These are phyloP conservation scores for Shargacucullia verbasci DNA, from an alignment of 2,888 invertebrate species.

Conservation along the genomic window DNA sequence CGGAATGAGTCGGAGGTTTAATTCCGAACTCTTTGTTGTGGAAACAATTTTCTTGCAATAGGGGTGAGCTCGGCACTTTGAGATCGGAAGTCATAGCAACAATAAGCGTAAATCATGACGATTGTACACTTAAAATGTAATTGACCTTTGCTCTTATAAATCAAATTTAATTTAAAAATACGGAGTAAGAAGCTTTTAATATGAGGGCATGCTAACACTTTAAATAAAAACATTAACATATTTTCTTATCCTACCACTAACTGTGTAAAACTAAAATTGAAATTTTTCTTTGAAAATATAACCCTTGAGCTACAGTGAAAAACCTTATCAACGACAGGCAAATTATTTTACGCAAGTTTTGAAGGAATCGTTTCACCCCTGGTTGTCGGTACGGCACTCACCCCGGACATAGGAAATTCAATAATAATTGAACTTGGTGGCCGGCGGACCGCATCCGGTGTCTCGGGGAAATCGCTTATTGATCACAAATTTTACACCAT, in stretches of 20 bases:
- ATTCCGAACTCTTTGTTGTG: conserved; percentile 71
- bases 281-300: conserved; percentile 2
- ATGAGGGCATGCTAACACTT: too few species aligned
- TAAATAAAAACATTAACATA: too few species aligned
- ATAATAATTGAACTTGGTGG: conserved; percentile 84
- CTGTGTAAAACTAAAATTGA: too few species aligned
- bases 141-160: conserved; percentile 32
- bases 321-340: conserved; percentile 21
- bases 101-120: conserved; percentile 54
- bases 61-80: conserved; percentile 46
- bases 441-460: conserved; percentile 82
- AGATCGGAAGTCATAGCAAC: conserved; percentile 52
- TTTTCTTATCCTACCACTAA: too few species aligned
- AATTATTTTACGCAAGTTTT: conserved; percentile 47
- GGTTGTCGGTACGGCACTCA: conserved; percentile 45
- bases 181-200: background rate
- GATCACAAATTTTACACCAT: conserved; percentile 72
- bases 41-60: conserved; percentile 62
- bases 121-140: conserved; percentile 50
- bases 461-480: conserved; percentile 81
- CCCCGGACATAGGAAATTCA: conserved; percentile 80
- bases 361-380: conserved; percentile 60
- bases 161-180: conserved; percentile 24
- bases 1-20: conserved; percentile 70
- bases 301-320: conserved; percentile 1